Evolutionary conservation across 2,888 invertebrate genomes (phyloP).

Genomic region (Dasypolia templi): DNA sequence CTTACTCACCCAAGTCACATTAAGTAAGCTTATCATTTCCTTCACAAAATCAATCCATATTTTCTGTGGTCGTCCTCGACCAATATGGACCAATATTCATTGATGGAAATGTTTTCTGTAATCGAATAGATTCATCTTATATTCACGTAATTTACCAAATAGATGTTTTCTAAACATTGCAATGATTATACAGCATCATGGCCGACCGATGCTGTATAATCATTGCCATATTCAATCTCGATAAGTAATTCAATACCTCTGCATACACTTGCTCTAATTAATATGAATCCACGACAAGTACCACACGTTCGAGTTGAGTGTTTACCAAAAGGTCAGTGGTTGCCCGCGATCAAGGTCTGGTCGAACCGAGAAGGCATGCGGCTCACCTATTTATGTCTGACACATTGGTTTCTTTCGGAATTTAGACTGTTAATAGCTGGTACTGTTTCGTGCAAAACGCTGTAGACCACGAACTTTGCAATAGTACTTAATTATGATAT

Average conservation of each 20-base stretch:
- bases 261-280: conserved; percentile 57
- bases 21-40: no score
- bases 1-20: no score
- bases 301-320: conserved; percentile 58
- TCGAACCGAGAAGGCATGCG: conserved; percentile 67
- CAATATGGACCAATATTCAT: no score
- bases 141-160: conserved; percentile 11
- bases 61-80: no score
- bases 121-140: no score
- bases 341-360: conserved; percentile 80
- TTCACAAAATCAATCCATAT: no score
- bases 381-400: conserved; percentile 54
- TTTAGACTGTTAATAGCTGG: conserved; percentile 23
- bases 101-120: no score
- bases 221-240: conserved; percentile 36
- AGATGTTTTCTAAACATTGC: conserved; percentile 16
- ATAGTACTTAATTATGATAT: not conserved
- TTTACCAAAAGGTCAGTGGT: conserved; percentile 77
- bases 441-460: conserved; percentile 23
- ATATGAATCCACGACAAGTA: conserved; percentile 50
- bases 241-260: conserved; percentile 35
- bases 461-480: not conserved
- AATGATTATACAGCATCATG: no score
- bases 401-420: conserved; percentile 55
- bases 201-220: conserved; percentile 26